Evolutionary conservation across 2,888 invertebrate species (phyloP).

Genomic region (Dryococelus australis): DNA sequence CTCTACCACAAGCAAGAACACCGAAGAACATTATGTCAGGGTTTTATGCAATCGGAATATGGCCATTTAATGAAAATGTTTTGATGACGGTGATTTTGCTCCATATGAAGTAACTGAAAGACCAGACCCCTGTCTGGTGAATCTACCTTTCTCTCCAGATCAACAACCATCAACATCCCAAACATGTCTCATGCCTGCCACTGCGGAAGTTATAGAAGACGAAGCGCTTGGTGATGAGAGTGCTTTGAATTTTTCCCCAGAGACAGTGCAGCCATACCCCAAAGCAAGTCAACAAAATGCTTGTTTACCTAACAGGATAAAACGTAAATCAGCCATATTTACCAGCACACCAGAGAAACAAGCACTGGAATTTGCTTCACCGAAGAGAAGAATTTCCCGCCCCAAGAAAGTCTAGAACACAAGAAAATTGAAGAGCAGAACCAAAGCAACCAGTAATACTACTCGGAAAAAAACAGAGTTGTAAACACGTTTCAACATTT

Average conservation of each 20-base stretch:
- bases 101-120: not conserved
- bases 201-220: not conserved
- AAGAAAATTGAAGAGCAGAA: not conserved
- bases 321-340: not conserved
- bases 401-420: not conserved
- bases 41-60: conserved; percentile 44
- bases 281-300: too few relatives aligned
- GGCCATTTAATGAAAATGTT: conserved; percentile 44
- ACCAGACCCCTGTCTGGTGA: not conserved
- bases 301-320: not conserved
- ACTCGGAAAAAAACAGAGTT: not conserved
- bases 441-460: not conserved
- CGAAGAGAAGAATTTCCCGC: not conserved
- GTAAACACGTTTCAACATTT: not conserved
- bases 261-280: not conserved
- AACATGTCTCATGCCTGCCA: not conserved
- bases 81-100: conserved; percentile 43
- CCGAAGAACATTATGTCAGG: conserved; percentile 47
- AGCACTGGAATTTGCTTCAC: not conserved
- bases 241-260: conserved; percentile 9
- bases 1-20: conserved; percentile 41
- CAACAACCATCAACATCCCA: not conserved
- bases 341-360: not conserved
- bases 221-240: not conserved
- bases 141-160: not conserved